Base-by-base conservation (phyloP, 2,888 invertebrate species). In the Phengaris alcon region DNA sequence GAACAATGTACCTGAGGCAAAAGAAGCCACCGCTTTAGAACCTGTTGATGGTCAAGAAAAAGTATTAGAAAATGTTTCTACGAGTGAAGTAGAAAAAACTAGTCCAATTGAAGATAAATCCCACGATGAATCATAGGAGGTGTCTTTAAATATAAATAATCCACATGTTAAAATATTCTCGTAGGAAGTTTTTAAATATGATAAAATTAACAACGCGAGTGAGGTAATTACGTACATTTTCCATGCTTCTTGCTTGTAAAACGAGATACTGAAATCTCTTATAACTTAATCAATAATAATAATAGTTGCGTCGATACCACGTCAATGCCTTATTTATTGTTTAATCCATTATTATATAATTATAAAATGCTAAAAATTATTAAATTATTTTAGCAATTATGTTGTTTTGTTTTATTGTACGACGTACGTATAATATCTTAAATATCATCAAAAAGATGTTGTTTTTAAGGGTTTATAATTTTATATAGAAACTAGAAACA, bases 321-420 rank as follows among this genome's bases (percentile, higher is more conserved):
- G 85, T 89, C 90, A 93, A 88, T 92, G 93, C 93, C 93, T 93
- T 93, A 93, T 83, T 87, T 88, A 88, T 90, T 88, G 89, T 91
- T 90, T 90, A 90, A 88, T 85, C 88, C 87, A 88, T 88, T 87
- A 87, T 82, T 64, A 64, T 64, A 64, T 64, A 35, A 84, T 35
- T 54, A 84, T 88, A 89, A 87, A 88, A 88, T 87, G 90, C 91
- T 90, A 87, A 87, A 89, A 88, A 83, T 86, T 84, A 92, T 92
- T 92, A 93, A 92, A 92, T 82, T 91, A 92, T 91, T 93, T 92
- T 91, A 91, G 90, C 89, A 90, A 84, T 84, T 83, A 77, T 79
- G 46, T 76, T 77, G 79, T 84, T 86, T 85, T 81, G 79, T 80
- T 77, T 72, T 15, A 51, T 51, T 74, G 64, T 52, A 51, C 51